phyloP scores from a whole-genome alignment of 2,797 vertebrate genomes.

The Chromis chromis region DNA sequence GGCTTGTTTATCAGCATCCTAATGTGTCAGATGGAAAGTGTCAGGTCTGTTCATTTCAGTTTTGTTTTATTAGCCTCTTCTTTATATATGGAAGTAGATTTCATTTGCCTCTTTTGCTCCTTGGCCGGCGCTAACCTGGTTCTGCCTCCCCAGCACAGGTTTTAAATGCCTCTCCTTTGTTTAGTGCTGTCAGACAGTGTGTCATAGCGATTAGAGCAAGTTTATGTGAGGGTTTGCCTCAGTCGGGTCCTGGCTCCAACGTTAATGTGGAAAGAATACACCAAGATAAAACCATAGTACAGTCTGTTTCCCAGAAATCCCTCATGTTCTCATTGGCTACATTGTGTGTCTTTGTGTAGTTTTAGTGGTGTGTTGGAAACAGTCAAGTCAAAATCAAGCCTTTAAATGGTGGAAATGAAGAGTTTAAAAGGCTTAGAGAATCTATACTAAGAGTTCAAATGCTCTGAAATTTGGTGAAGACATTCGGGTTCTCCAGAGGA shows the following conservation, averaged over 20 bases:
- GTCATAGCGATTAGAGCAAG: conserved; percentile 45
- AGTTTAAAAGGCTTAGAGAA: not conserved
- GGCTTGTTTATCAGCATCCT: conserved; percentile 70
- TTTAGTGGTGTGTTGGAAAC: conserved; percentile 8
- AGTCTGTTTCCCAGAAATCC: conserved; percentile 18
- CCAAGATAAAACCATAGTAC: conserved; percentile 13
- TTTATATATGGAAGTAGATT: not conserved
- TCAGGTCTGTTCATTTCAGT: conserved; percentile 39
- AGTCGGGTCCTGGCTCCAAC: conserved; percentile 29
- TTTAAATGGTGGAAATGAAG: not conserved
- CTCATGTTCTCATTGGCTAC: conserved; percentile 16
- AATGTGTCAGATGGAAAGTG: conserved; percentile 47
- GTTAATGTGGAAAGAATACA: conserved; percentile 37
- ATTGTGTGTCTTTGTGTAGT: conserved; percentile 21
- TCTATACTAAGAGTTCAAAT: not conserved
- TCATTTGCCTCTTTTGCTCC: conserved; percentile 2
- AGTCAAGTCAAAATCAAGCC: conserved; percentile 1
- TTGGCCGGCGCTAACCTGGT: conserved; percentile 30
- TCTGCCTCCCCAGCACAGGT: conserved; percentile 5
- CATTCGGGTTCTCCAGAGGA: not conserved
- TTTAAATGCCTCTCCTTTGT: conserved; percentile 42
- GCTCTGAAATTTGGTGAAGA: not conserved
- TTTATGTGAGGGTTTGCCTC: conserved; percentile 41
- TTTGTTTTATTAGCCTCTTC: conserved; percentile 45
- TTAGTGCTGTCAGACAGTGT: conserved; percentile 43